Evolutionary conservation across 2,888 invertebrate genomes (phyloP).

Genomic region (Scrobipalpa atriplicella): DNA sequence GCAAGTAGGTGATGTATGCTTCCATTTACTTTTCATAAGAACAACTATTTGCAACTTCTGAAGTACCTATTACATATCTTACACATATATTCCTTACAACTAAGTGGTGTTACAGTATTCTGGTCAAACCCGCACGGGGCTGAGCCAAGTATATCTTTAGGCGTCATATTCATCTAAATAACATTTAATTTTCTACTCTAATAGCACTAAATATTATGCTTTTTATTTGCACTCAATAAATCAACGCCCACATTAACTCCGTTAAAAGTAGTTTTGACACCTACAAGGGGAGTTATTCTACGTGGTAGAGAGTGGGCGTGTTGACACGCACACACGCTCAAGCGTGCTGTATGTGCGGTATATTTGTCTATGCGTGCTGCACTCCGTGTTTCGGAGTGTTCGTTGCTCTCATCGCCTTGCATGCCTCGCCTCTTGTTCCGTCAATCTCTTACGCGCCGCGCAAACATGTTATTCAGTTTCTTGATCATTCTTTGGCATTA

Average conservation of each 20-base stretch:
- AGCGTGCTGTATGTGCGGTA: no score
- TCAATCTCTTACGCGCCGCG: constrained; percentile 56
- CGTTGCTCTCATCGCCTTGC: constrained; percentile 52
- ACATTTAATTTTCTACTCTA: constrained; percentile 63
- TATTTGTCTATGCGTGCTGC: constrained; percentile 40
- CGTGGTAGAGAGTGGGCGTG: constrained; percentile 56
- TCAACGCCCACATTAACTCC: constrained; percentile 60
- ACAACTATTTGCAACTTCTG: constrained; percentile 56
- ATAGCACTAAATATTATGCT: constrained; percentile 78
- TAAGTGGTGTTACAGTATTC: constrained; percentile 71
- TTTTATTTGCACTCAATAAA: constrained; percentile 57
- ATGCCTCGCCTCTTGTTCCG: constrained; percentile 59
- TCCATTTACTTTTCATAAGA: constrained; percentile 52
- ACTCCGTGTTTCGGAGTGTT: constrained; percentile 51
- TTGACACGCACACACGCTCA: constrained; percentile 35
- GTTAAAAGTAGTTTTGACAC: constrained; percentile 57
- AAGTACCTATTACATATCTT: constrained; percentile 52
- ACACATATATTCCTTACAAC: constrained; percentile 54
- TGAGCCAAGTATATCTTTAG: constrained; percentile 48
- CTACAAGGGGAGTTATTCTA: constrained; percentile 66
- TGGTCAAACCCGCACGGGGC: constrained; percentile 58
- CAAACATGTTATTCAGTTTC: constrained; percentile 55
- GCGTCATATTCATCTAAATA: constrained; percentile 52
- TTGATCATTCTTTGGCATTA: constrained; percentile 79
- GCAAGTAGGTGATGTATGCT: constrained; percentile 77